These are phyloP conservation scores for Cetonia aurata DNA, from an alignment of 2,888 invertebrate species.

Conservation along the genomic window DNA sequence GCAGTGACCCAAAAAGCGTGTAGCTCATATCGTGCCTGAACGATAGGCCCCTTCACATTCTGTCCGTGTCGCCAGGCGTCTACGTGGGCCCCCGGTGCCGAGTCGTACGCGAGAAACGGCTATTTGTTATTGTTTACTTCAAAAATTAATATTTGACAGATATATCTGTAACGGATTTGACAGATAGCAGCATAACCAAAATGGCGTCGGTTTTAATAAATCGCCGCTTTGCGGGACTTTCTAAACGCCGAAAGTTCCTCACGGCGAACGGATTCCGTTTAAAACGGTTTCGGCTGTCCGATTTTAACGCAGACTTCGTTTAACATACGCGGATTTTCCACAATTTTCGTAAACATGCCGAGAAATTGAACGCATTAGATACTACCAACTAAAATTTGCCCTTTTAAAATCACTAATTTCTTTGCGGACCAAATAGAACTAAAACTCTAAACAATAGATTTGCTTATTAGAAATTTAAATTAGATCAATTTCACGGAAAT, in stretches of 20 bases:
- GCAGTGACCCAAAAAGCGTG: constrained; percentile 60
- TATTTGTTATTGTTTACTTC: constrained; percentile 63
- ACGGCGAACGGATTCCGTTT: background rate
- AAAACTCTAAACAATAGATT: too few species aligned
- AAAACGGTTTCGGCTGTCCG: background rate
- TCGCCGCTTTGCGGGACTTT: constrained; percentile 29
- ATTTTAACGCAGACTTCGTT: background rate
- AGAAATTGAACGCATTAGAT: constrained; percentile 60
- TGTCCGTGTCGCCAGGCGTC: background rate
- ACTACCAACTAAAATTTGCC: constrained; percentile 48
- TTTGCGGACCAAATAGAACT: background rate
- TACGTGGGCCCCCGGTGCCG: background rate
- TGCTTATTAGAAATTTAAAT: too few species aligned
- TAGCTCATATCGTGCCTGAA: constrained; percentile 34
- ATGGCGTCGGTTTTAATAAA: constrained; percentile 58
- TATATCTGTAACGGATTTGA: constrained; percentile 58
- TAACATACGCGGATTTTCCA: constrained; percentile 31
- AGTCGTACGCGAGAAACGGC: constrained; percentile 10
- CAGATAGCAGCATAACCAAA: constrained; percentile 57
- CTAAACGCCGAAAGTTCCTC: background rate
- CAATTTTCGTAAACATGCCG: constrained; percentile 56
- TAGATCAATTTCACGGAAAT: too few species aligned
- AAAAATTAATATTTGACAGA: constrained; percentile 61
- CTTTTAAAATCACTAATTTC: constrained; percentile 27
- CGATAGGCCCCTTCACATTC: constrained; percentile 19